Evolutionary conservation across 2,113 vertebrate genomes (phyloP).

Genomic region (Cyrtonyx montezumae): DNA sequence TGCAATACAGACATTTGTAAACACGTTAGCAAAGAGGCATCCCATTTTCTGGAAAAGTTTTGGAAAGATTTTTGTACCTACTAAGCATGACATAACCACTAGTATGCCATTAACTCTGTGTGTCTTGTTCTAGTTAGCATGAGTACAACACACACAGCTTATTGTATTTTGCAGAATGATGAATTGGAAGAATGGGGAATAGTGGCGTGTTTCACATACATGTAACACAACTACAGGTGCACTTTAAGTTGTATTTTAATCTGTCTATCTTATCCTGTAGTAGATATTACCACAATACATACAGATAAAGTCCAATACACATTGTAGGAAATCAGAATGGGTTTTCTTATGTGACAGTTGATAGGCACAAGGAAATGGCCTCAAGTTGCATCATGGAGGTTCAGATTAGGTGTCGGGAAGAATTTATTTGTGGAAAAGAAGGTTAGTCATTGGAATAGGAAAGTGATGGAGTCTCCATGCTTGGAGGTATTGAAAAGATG

Average conservation of each 20-base stretch:
- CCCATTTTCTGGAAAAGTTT: background rate
- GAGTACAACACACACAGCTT: background rate
- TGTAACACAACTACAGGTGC: background rate
- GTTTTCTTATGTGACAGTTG: background rate
- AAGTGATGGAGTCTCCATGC: background rate
- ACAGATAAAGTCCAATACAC: background rate
- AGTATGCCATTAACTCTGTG: background rate
- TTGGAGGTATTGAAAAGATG: background rate
- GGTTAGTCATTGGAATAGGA: background rate
- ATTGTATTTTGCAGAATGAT: background rate
- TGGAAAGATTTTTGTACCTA: background rate
- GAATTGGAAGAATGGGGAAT: background rate
- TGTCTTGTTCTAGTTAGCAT: background rate
- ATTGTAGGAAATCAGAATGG: slow-evolving; percentile 7
- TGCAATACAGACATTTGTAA: background rate
- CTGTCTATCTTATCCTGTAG: background rate
- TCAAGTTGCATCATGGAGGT: background rate
- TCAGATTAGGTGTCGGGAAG: background rate
- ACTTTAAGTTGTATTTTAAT: slow-evolving; percentile 8
- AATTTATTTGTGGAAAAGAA: background rate
- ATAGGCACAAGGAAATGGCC: background rate
- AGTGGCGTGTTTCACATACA: background rate
- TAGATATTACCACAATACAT: background rate
- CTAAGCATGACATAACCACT: background rate
- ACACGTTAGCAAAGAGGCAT: background rate